Evolutionary conservation across 2,888 invertebrate species (phyloP).

Genomic region (Drosophila fungiperda): DNA sequence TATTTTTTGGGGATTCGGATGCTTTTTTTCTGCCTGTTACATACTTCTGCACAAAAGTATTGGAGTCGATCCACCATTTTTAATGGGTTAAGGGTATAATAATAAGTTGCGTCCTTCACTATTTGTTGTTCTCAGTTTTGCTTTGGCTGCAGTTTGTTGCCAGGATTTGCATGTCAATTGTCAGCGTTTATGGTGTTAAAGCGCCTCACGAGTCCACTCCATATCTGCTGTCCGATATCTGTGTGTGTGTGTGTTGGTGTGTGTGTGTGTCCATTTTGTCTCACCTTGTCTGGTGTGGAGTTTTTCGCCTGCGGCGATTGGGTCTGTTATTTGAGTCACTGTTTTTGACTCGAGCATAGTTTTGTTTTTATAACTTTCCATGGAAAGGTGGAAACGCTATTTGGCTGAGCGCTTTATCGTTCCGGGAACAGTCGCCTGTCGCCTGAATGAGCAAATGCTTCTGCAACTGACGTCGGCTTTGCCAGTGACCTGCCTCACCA

Average conservation of each 20-base stretch:
- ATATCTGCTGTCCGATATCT: conserved; percentile 5
- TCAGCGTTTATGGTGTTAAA: conserved; percentile 55
- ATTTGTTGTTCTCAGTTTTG: not conserved
- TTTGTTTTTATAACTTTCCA: conserved; percentile 6
- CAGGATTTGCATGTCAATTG: conserved; percentile 72
- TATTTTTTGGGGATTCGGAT: not conserved
- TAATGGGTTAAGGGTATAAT: not conserved
- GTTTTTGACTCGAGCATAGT: conserved; percentile 45
- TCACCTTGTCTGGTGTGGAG: conserved; percentile 3
- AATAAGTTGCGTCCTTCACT: conserved; percentile 1
- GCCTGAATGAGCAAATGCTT: conserved; percentile 1
- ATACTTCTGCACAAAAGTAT: not conserved
- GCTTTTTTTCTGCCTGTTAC: no score
- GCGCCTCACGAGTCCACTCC: conserved; percentile 27
- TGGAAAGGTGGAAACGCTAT: conserved; percentile 26
- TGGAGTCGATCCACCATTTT: not conserved
- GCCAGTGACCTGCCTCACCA: conserved; percentile 30
- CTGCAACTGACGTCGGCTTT: conserved; percentile 46
- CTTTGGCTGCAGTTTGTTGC: conserved; percentile 42
- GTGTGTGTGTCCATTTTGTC: conserved; percentile 4
- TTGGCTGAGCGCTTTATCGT: conserved; percentile 53
- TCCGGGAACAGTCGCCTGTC: conserved; percentile 22
- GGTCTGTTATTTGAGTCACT: conserved; percentile 23
- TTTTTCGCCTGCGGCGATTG: conserved; percentile 2
- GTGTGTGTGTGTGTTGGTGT: not conserved